Conservation (phyloP, 2,797 vertebrate genomes). For the Alosa sapidissima region DNA sequence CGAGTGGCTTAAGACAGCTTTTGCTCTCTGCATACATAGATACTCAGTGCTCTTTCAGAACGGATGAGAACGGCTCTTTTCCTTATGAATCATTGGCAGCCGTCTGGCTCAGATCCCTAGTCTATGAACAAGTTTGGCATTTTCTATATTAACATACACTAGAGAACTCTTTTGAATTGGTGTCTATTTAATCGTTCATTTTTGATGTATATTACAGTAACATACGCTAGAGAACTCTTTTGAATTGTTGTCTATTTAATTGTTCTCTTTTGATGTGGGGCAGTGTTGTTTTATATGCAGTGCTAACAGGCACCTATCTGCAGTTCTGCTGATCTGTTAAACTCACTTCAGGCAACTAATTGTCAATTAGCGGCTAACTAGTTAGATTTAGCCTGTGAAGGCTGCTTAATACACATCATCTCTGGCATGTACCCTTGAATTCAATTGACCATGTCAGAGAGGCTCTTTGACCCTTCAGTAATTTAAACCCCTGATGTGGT, state of each 20-base stretch:
- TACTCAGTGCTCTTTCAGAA: constrained; percentile 31
- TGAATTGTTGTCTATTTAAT: too few relatives aligned
- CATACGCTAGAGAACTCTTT: neutral
- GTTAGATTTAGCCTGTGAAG: constrained; percentile 11
- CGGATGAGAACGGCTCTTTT: neutral
- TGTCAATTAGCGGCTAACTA: constrained; percentile 8
- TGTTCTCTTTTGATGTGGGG: neutral
- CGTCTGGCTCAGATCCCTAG: neutral
- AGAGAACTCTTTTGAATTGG: neutral
- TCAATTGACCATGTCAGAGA: neutral
- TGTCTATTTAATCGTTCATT: too few relatives aligned
- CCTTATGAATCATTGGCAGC: neutral
- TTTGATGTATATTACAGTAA: neutral
- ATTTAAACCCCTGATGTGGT: constrained; percentile 1
- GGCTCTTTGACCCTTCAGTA: neutral
- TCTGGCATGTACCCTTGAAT: constrained; percentile 1
- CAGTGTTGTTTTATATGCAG: neutral
- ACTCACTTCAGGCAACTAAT: neutral
- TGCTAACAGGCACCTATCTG: constrained; percentile 15
- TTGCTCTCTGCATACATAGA: constrained; percentile 30
- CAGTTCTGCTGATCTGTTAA: constrained; percentile 1
- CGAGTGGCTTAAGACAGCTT: constrained; percentile 25
- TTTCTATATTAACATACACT: neutral
- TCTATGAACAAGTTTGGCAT: neutral
- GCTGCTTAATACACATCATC: neutral